Conservation (phyloP, 2,797 vertebrate genomes). For the Orestias chungarensis region DNA sequence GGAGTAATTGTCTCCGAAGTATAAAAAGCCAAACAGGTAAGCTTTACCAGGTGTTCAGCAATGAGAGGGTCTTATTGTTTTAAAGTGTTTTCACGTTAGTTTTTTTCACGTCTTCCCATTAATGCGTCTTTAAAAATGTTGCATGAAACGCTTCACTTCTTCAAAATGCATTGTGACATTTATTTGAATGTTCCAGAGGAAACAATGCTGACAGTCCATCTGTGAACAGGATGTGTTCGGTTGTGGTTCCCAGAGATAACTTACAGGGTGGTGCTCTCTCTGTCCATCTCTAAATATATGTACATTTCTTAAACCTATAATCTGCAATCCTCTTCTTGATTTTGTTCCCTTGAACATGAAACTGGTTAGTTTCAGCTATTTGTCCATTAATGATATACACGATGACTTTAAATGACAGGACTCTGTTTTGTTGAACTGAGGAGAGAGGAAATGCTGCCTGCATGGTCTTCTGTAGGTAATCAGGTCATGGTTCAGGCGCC, state of each 20-base stretch:
- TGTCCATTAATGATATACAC: not conserved
- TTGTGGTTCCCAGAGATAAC: constrained; percentile 11
- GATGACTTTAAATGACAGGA: not conserved
- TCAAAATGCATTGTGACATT: not conserved
- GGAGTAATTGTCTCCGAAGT: no score
- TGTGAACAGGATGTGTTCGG: constrained; percentile 26
- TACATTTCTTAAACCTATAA: not conserved
- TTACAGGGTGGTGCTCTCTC: not conserved
- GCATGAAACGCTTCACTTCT: constrained; percentile 11
- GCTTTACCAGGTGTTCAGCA: no score
- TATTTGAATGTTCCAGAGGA: constrained; percentile 31
- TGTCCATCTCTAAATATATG: not conserved
- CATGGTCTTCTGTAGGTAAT: no score
- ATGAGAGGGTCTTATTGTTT: not conserved
- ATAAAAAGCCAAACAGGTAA: no score
- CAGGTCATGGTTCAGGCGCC: not conserved
- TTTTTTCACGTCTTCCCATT: not conserved
- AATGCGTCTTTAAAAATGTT: not conserved
- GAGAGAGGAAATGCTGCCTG: no score
- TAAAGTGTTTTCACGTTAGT: not conserved
- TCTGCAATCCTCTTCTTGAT: not conserved
- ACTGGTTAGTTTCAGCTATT: not conserved
- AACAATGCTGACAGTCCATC: not conserved
- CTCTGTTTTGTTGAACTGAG: not conserved
- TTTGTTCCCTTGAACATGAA: not conserved